These are phyloP conservation scores for Papilio protenor DNA, from an alignment of 2,888 invertebrate species.

Conservation along the genomic window DNA sequence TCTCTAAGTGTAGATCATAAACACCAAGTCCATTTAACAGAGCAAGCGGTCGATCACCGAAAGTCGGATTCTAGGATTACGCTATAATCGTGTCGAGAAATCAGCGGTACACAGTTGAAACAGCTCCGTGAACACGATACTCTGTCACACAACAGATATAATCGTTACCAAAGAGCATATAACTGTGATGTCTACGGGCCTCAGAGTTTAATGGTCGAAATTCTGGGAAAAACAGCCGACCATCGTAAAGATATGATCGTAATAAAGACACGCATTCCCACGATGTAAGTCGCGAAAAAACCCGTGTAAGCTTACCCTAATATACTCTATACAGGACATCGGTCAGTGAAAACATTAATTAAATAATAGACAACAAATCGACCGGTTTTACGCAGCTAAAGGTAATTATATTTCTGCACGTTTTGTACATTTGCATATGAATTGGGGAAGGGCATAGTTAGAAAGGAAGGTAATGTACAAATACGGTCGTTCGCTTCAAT, in stretches of 20 bases:
- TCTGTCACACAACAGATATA: slow-evolving; percentile 76
- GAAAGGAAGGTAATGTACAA: slow-evolving; percentile 63
- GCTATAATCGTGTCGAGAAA: slow-evolving; percentile 68
- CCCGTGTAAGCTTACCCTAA: slow-evolving; percentile 47
- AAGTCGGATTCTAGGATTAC: slow-evolving; percentile 48
- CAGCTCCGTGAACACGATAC: slow-evolving; percentile 57
- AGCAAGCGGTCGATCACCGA: slow-evolving; percentile 22
- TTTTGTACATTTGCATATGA: slow-evolving; percentile 82
- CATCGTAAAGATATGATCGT: slow-evolving; percentile 78
- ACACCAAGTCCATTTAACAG: too few relatives aligned
- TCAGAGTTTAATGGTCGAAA: slow-evolving; percentile 76
- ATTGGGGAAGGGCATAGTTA: slow-evolving; percentile 70
- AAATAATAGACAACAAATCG: slow-evolving; percentile 71
- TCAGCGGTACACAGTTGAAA: slow-evolving; percentile 65
- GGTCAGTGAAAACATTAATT: slow-evolving; percentile 83
- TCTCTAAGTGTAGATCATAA: neutral
- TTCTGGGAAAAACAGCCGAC: slow-evolving; percentile 78
- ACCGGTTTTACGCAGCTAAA: slow-evolving; percentile 71
- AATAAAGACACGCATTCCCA: slow-evolving; percentile 71
- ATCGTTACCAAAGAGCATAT: slow-evolving; percentile 81
- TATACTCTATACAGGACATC: slow-evolving; percentile 67
- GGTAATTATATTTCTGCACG: slow-evolving; percentile 84
- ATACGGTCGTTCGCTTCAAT: slow-evolving; percentile 59
- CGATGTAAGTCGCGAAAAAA: slow-evolving; percentile 68
- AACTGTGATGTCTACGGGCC: slow-evolving; percentile 82